Evolutionary conservation across 2,797 vertebrate genomes (phyloP).

Genomic region (Myotis planiceps): DNA sequence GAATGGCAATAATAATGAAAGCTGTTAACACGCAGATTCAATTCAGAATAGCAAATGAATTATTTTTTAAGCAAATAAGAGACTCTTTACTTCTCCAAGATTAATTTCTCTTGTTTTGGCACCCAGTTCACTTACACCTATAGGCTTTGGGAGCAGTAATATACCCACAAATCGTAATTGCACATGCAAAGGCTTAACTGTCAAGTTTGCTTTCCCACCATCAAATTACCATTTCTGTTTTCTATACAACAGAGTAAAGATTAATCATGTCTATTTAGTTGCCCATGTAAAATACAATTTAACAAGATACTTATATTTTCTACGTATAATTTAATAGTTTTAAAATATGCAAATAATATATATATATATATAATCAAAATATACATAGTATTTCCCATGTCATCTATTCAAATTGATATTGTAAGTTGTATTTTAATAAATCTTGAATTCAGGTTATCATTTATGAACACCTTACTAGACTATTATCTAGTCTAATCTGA

Average conservation of each 20-base stretch:
- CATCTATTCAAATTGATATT: background rate
- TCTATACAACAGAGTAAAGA: background rate
- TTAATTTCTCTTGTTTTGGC: slow-evolving; percentile 57
- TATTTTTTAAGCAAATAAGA: slow-evolving; percentile 61
- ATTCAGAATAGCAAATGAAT: slow-evolving; percentile 62
- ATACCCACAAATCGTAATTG: background rate
- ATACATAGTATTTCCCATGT: background rate
- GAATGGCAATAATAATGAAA: slow-evolving; percentile 72
- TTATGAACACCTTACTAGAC: background rate
- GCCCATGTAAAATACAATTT: background rate
- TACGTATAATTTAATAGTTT: background rate
- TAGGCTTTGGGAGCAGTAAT: background rate
- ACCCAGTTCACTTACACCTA: background rate
- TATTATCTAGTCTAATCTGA: background rate
- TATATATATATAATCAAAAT: background rate
- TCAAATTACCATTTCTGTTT: background rate
- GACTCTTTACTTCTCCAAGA: slow-evolving; percentile 34
- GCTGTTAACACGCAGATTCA: slow-evolving; percentile 71
- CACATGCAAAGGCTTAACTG: background rate
- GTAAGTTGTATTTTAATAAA: background rate
- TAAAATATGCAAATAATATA: background rate
- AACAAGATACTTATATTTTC: background rate
- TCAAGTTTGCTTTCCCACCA: background rate
- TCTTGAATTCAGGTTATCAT: background rate
- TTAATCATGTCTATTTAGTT: background rate